phyloP scores from a whole-genome alignment of 2,888 invertebrate genomes.

The Cerastis rubricosa region DNA sequence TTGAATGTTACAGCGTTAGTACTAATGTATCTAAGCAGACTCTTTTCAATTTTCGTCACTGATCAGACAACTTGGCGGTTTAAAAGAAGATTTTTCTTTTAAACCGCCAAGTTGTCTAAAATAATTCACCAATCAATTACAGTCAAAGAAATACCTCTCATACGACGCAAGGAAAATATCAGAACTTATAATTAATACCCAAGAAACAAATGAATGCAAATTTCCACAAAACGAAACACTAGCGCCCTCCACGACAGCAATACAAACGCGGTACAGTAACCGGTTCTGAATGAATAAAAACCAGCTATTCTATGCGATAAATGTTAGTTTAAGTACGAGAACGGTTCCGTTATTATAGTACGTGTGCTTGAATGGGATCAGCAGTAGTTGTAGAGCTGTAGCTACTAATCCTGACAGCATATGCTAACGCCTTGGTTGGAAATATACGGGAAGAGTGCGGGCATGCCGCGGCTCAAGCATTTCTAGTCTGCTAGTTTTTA shows the following conservation, averaged over 20 bases:
- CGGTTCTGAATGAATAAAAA: slow-evolving; percentile 11
- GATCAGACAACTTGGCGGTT: no score
- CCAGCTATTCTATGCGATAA: slow-evolving; percentile 17
- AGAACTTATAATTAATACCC: not conserved
- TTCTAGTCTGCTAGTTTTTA: not conserved
- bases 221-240: not conserved
- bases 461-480: not conserved
- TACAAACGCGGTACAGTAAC: not conserved
- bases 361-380: not conserved
- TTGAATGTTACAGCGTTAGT: no score
- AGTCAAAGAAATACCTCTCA: no score
- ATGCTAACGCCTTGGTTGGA: slow-evolving; percentile 5
- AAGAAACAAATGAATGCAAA: not conserved
- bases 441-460: not conserved
- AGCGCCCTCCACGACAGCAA: not conserved
- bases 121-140: no score
- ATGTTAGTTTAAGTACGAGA: slow-evolving; percentile 25
- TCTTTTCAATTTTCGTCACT: no score
- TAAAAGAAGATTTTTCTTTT: no score
- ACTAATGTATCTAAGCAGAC: no score
- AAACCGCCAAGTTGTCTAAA: no score
- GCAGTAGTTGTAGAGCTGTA: not conserved
- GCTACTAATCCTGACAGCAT: slow-evolving; percentile 15
- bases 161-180: no score
- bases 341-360: not conserved